Percentiles rank a stretch among this genome's conserved stretches.
phyloP scores from a whole-genome alignment of 2,113 vertebrate genomes.

The Etia nguti region DNA sequence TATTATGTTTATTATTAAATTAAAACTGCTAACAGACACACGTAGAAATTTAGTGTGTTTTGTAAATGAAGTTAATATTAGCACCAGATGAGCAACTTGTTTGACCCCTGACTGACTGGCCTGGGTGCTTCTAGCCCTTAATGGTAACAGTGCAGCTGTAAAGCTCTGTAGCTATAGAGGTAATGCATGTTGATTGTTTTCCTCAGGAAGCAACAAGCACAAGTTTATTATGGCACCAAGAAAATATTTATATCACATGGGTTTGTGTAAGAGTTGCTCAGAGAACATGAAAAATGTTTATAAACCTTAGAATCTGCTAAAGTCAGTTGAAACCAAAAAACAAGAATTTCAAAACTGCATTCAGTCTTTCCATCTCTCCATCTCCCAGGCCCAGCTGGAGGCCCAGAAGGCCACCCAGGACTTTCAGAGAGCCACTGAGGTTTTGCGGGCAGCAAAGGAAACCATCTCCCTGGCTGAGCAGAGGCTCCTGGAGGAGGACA shows the following conservation, averaged over 20 bases:
- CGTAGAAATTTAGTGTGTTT: neutral
- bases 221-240: neutral
- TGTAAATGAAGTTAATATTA: neutral
- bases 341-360: neutral
- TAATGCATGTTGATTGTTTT: neutral
- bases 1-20: neutral
- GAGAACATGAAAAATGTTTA: rapidly evolving
- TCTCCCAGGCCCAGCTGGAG: constrained; percentile 84
- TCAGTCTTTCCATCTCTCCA: neutral
- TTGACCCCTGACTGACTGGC: neutral
- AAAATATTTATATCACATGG: neutral
- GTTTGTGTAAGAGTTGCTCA: neutral
- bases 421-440: constrained; percentile 92
- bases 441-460: constrained; percentile 92
- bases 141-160: rapidly evolving
- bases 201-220: neutral
- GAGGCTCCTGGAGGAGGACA: constrained; percentile 90
- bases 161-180: neutral
- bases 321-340: neutral
- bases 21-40: neutral
- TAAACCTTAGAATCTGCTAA: neutral
- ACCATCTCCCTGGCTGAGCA: constrained; percentile 94
- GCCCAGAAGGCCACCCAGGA: constrained; percentile 94
- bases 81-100: rapidly evolving
- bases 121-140: neutral